Evolutionary conservation across 2,113 vertebrate genomes (phyloP).

Genomic region (Psittacus erithacus): DNA sequence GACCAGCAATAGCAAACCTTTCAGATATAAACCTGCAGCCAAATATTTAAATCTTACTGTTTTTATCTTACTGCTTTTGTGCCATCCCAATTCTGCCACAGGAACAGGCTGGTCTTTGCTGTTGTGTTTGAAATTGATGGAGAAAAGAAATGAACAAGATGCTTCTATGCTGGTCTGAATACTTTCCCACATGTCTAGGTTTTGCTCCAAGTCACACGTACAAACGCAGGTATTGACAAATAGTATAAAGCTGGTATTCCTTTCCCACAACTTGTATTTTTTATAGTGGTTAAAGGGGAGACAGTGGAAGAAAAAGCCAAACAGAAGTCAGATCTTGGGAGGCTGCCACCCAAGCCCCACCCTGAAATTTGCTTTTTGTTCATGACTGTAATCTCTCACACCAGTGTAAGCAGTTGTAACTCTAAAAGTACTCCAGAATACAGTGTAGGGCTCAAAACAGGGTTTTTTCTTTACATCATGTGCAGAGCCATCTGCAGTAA

Average conservation of each 20-base stretch:
- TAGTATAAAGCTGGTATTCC: not conserved
- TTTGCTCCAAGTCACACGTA: not conserved
- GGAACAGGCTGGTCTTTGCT: rapidly evolving
- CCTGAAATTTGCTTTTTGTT: not conserved
- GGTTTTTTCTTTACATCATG: not conserved
- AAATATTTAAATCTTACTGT: not conserved
- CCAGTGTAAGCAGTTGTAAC: not conserved
- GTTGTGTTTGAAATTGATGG: not conserved
- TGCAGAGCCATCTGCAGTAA: not conserved
- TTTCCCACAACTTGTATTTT: not conserved
- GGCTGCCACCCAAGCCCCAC: too few relatives aligned
- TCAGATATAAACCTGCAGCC: not conserved
- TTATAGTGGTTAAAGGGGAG: not conserved
- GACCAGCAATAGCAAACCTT: not conserved
- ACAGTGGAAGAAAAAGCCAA: not conserved
- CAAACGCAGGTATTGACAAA: not conserved
- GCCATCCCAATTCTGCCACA: not conserved
- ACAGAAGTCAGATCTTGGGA: not conserved
- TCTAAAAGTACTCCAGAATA: not conserved
- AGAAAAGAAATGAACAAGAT: not conserved
- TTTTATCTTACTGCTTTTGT: not conserved
- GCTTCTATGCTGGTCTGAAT: not conserved
- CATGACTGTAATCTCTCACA: not conserved
- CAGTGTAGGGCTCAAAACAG: not conserved
- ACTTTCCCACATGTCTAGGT: not conserved